Percentiles rank a stretch among this genome's conserved stretches.
These are phyloP conservation scores for Liasis olivaceus DNA, from an alignment of 2,797 vertebrate species.

Conservation along the genomic window DNA sequence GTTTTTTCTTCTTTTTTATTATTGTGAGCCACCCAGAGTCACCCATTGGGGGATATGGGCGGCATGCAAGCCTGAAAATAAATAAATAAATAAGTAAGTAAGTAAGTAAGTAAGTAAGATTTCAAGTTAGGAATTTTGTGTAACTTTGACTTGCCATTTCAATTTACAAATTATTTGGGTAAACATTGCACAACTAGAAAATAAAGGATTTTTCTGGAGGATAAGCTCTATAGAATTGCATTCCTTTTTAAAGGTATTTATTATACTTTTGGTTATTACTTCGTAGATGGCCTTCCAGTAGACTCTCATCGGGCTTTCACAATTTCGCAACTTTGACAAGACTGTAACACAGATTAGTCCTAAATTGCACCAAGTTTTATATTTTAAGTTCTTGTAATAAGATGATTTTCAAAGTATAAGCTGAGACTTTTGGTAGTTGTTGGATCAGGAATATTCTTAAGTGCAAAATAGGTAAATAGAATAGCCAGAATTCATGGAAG, in stretches of 20 bases:
- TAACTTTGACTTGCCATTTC: background rate
- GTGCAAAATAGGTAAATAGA: background rate
- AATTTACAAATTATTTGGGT: slow-evolving; percentile 9
- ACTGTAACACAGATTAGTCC: background rate
- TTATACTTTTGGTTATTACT: background rate
- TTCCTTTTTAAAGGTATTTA: background rate
- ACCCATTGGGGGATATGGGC: no score
- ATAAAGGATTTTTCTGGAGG: slow-evolving; percentile 25
- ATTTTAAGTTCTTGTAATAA: slow-evolving; percentile 41
- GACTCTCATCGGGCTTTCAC: no score
- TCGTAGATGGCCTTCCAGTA: background rate
- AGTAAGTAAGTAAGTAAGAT: no score
- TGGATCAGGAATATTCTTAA: background rate
- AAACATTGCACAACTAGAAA: slow-evolving; percentile 6
- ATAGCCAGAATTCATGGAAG: background rate
- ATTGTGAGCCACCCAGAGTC: no score
- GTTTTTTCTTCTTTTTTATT: no score
- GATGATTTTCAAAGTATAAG: background rate
- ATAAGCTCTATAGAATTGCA: background rate
- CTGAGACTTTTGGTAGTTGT: background rate
- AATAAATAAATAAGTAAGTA: no score
- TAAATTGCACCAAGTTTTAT: slow-evolving; percentile 6
- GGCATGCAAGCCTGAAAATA: no score
- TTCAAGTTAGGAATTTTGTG: background rate
- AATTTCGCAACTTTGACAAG: background rate